Evolutionary conservation across 2,888 invertebrate species (phyloP).

Genomic region (Eupithecia subumbrata): DNA sequence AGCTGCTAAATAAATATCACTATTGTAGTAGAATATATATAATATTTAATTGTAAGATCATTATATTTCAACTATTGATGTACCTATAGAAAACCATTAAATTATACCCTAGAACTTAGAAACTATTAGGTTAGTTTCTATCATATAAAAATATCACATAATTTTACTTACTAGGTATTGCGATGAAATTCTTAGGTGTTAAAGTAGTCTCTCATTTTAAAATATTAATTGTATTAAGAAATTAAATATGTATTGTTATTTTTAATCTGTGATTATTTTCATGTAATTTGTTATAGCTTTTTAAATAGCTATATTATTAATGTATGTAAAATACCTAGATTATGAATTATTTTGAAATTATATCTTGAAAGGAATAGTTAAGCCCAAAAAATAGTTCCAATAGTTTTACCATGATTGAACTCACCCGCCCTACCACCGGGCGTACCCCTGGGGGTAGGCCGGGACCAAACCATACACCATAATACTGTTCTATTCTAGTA

Average conservation of each 20-base stretch:
- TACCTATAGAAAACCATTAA: not conserved
- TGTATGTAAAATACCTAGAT: constrained; percentile 44
- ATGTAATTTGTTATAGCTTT: constrained; percentile 59
- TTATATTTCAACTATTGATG: not conserved
- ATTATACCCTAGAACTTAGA: not conserved
- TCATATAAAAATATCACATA: constrained; percentile 6
- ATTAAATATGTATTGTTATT: constrained; percentile 48
- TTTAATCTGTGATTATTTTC: constrained; percentile 48
- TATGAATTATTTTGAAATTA: constrained; percentile 21
- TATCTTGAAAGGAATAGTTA: constrained; percentile 21
- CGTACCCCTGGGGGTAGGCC: not conserved
- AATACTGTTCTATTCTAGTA: not conserved
- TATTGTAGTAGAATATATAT: not conserved
- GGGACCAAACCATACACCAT: not conserved
- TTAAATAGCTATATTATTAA: constrained; percentile 49
- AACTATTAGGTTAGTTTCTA: not conserved
- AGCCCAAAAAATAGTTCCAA: not conserved
- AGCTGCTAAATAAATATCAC: not conserved
- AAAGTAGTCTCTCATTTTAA: constrained; percentile 29
- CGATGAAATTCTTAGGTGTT: constrained; percentile 40
- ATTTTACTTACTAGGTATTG: constrained; percentile 27
- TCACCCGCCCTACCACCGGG: not conserved
- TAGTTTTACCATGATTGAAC: not conserved
- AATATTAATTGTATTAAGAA: constrained; percentile 48
- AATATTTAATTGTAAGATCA: not conserved